Evolutionary conservation across 2,797 vertebrate species (phyloP).

Genomic region (Leucoraja ocellata): DNA sequence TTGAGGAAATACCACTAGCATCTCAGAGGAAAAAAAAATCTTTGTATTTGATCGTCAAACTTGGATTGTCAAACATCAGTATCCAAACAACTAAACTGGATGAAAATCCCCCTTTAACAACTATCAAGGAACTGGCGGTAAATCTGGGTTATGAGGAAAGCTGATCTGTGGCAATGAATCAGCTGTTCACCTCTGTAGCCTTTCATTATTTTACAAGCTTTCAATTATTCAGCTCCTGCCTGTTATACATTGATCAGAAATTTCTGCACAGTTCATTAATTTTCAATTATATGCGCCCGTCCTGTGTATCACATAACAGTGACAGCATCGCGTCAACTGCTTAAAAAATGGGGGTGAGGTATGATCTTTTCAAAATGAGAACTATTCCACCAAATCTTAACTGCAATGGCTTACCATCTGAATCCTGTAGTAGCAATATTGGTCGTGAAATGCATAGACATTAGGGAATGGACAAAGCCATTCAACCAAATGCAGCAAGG

Average conservation of each 20-base stretch:
- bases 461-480: background rate
- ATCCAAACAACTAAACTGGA: background rate
- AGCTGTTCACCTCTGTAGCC: slow-evolving; percentile 59
- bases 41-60: background rate
- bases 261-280: slow-evolving; percentile 62
- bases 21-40: background rate
- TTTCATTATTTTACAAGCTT: slow-evolving; percentile 61
- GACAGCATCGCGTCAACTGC: slow-evolving; percentile 64
- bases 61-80: background rate
- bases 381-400: background rate
- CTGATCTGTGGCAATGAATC: background rate
- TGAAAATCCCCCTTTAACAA: background rate
- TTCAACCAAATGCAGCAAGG: background rate
- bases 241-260: slow-evolving; percentile 59
- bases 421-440: background rate
- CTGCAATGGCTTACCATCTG: background rate
- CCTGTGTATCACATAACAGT: slow-evolving; percentile 59
- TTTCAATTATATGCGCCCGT: slow-evolving; percentile 56
- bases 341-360: slow-evolving; percentile 58
- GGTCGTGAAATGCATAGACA: background rate
- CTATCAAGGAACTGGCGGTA: background rate
- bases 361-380: slow-evolving; percentile 41
- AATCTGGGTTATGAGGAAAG: background rate
- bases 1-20: background rate
- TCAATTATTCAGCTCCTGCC: slow-evolving; percentile 65